Base-by-base conservation (phyloP, 1,140 invertebrate genomes). In the Polypedilum pembai region DNA sequence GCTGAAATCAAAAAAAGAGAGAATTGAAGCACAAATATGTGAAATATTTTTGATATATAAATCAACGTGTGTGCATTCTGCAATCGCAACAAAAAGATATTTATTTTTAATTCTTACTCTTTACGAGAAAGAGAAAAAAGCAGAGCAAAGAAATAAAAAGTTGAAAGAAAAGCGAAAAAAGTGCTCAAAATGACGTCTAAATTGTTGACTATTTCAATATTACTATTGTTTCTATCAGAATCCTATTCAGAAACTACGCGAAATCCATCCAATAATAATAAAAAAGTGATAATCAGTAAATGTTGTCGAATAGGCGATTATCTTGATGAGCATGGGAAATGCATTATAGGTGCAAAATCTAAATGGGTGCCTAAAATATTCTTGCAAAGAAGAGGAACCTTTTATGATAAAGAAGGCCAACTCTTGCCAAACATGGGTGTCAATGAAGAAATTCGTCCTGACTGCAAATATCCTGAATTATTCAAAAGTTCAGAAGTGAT, bases 291-390 rank as follows among this genome's bases (percentile, higher is more conserved):
- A 73, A 75, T 82, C 1, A 82, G 81, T 75, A 82, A 82, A 77
- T 82, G 81, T 75, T 82, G 81, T 76, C 80, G 78, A 41, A 76
- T 77, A 63, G 78, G 79, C 17, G 81, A 82, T 33, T 78, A 78
- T 72, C 74, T 82, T 10, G 79, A 81, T 74, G 73, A 4, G 8
- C 78, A 75, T 15, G 75, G 77, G 33, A 74, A 75, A 7, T 82
- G 81, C 74, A 77, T 78, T 0, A 75, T 79, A 7, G 81, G 81
- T 21, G 76, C 76, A 21, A 75, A 79, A 8, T 76, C 79, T 8
- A 73, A 75, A 12, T 82, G 81, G 81, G 76, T 80, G 15, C 81
- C 81, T 1, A 74, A 79, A 56, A 78, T 82, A 0, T 81, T 76
- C 33, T 74, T 81, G 4, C 77, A 78, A 24, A 77, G 78, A 69